Percentiles rank a stretch among this genome's conserved stretches.
Conservation (phyloP, 2,888 invertebrate species). For the Archips crataeganus region DNA sequence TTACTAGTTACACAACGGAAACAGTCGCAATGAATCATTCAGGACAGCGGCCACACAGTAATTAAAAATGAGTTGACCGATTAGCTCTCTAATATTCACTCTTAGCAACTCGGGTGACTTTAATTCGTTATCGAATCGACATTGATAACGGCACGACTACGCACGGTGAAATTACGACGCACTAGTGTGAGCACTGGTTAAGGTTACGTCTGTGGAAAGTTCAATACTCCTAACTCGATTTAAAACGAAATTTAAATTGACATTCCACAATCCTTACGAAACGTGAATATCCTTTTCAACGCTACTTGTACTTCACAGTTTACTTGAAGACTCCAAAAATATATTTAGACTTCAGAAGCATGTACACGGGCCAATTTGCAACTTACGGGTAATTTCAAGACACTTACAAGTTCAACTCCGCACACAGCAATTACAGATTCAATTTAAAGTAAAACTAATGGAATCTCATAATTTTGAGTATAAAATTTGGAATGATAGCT, state of each 20-base stretch:
- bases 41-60: constrained; percentile 23
- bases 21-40: constrained; percentile 43
- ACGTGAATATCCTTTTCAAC: background rate
- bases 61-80: constrained; percentile 13
- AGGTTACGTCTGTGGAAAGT: constrained; percentile 47
- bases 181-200: constrained; percentile 65
- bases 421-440: constrained; percentile 25
- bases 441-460: constrained; percentile 30
- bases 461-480: constrained; percentile 47
- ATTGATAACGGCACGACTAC: constrained; percentile 80
- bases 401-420: constrained; percentile 43
- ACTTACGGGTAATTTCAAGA: constrained; percentile 60
- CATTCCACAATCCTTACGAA: background rate
- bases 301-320: constrained; percentile 17
- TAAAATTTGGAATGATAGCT: constrained; percentile 62
- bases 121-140: constrained; percentile 71
- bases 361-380: constrained; percentile 61
- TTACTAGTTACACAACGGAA: constrained; percentile 53
- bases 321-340: constrained; percentile 57
- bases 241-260: constrained; percentile 5
- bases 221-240: constrained; percentile 26
- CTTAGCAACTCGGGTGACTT: constrained; percentile 48
- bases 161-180: constrained; percentile 80
- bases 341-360: constrained; percentile 60
- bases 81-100: constrained; percentile 43